Evolutionary conservation across 2,113 vertebrate species (phyloP).

Genomic region (Caretta caretta): DNA sequence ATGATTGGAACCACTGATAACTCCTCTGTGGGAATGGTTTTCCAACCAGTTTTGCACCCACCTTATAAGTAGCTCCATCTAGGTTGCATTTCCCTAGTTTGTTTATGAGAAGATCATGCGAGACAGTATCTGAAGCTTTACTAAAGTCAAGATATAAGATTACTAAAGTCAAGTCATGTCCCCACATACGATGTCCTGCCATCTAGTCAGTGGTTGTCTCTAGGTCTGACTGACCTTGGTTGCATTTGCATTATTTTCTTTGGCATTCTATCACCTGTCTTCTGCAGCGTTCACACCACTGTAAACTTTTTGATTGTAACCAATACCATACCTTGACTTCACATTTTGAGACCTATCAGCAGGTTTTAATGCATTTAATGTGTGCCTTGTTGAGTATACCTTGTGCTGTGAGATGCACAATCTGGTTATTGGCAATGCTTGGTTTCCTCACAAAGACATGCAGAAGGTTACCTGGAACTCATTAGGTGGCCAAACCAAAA

Average conservation of each 20-base stretch:
- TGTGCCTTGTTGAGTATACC: not conserved
- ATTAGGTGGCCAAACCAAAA: not conserved
- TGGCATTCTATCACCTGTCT: not conserved
- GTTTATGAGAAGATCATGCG: too few relatives aligned
- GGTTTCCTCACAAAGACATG: not conserved
- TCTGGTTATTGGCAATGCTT: not conserved
- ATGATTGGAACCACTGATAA: too few relatives aligned
- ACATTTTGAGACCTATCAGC: not conserved
- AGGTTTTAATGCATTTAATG: not conserved
- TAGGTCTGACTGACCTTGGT: not conserved
- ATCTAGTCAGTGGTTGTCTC: not conserved
- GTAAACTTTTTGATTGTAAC: not conserved
- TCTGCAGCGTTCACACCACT: not conserved
- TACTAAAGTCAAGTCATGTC: too few relatives aligned
- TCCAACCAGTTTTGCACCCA: too few relatives aligned
- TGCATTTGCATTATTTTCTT: not conserved
- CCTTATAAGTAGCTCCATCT: too few relatives aligned
- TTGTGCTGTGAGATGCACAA: not conserved
- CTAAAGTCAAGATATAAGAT: too few relatives aligned
- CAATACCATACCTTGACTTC: not conserved
- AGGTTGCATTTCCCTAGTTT: too few relatives aligned
- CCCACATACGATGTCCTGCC: too few relatives aligned
- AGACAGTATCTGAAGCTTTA: too few relatives aligned
- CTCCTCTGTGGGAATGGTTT: too few relatives aligned
- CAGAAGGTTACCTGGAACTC: not conserved